A percentile compares a stretch with the other conserved stretches of the same genome.
phyloP scores from a whole-genome alignment of 2,888 invertebrate genomes.

The Litoditis marina region DNA sequence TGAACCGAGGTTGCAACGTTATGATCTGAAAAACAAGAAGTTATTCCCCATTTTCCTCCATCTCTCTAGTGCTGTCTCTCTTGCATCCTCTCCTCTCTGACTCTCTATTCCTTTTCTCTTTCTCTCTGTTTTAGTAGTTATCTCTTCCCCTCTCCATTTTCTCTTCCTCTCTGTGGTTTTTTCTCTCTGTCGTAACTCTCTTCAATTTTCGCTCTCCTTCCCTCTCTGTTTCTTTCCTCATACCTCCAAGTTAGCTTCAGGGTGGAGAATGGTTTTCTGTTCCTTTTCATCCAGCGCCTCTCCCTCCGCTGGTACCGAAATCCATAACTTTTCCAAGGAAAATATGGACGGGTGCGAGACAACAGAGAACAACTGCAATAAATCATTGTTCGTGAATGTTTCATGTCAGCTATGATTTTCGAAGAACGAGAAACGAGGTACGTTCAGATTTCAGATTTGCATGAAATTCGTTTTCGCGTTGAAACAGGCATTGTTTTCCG shows the following conservation, averaged over 20 bases:
- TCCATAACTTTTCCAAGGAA: slow-evolving; percentile 42
- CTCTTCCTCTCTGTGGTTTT: no score
- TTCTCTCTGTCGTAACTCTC: background rate
- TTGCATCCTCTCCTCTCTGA: no score
- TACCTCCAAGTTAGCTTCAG: slow-evolving; percentile 33
- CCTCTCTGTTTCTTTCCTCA: no score
- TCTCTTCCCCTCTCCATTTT: no score
- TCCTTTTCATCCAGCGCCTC: slow-evolving; percentile 40
- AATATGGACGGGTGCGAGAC: slow-evolving; percentile 28
- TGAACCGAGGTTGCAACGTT: slow-evolving; percentile 44
- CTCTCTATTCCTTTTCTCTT: no score
- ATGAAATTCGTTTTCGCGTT: no score
- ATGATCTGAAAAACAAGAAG: slow-evolving; percentile 20
- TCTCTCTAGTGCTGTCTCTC: no score
- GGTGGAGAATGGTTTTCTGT: slow-evolving; percentile 27
- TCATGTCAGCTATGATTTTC: background rate
- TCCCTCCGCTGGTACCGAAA: slow-evolving; percentile 45
- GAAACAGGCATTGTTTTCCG: no score
- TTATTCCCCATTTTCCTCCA: background rate
- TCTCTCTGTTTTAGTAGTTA: no score
- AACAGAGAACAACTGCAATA: slow-evolving; percentile 21
- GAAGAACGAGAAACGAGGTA: background rate
- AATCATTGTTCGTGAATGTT: background rate
- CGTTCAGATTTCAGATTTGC: no score
- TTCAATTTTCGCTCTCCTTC: background rate